These are phyloP conservation scores for Notocelia uddmanniana DNA, from an alignment of 2,888 invertebrate species.

Conservation along the genomic window DNA sequence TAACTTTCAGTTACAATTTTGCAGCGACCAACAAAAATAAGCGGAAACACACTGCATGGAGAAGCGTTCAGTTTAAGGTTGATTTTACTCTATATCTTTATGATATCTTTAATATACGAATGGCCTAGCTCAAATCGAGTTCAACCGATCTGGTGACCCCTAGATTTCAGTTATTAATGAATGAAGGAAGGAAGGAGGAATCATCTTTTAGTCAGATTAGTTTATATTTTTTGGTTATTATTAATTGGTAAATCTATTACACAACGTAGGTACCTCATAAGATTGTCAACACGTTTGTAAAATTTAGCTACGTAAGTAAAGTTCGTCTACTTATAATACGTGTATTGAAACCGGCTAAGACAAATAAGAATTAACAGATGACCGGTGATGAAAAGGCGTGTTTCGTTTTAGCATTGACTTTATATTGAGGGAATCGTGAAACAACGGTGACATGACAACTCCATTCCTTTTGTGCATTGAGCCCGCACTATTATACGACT, in stretches of 20 bases:
- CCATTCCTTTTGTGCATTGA: slow-evolving; percentile 25
- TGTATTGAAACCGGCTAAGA: neutral
- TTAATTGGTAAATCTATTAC: too few relatives aligned
- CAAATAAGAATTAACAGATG: neutral
- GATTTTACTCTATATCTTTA: too few relatives aligned
- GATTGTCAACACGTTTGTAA: neutral
- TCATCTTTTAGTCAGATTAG: neutral
- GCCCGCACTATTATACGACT: neutral
- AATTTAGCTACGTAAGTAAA: neutral
- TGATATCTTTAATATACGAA: too few relatives aligned
- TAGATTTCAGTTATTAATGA: neutral
- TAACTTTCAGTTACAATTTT: too few relatives aligned
- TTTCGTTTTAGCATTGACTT: slow-evolving; percentile 17
- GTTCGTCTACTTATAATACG: neutral
- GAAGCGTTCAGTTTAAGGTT: too few relatives aligned
- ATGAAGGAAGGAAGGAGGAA: neutral
- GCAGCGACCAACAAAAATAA: too few relatives aligned
- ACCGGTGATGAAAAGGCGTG: neutral
- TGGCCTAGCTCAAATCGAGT: neutral
- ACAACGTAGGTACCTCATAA: neutral
- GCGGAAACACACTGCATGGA: too few relatives aligned
- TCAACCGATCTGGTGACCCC: neutral
- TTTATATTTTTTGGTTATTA: too few relatives aligned
- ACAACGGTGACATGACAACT: slow-evolving; percentile 19
- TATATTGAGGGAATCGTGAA: slow-evolving; percentile 21